Conservation (phyloP, 2,113 vertebrate species). For the Nothobranchius furzeri region DNA sequence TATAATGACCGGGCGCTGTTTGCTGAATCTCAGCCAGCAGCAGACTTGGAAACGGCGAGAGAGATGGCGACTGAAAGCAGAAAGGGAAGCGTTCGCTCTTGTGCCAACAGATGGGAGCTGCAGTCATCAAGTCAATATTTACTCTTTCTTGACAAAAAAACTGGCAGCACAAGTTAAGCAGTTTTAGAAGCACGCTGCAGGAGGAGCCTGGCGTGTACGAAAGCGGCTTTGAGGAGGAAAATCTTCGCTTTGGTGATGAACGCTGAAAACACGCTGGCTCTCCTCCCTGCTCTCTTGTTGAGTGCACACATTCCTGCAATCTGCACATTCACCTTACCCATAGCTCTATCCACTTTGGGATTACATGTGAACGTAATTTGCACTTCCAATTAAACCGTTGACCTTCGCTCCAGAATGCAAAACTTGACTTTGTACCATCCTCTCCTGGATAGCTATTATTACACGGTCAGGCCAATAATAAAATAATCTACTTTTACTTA, state of each 20-base stretch:
- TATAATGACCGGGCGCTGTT: constrained; percentile 55
- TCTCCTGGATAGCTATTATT: constrained; percentile 77
- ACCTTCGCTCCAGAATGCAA: constrained; percentile 86
- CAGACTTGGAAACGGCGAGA: background rate
- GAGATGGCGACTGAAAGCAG: constrained; percentile 6
- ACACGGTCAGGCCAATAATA: constrained; percentile 41
- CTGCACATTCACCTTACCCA: constrained; percentile 59
- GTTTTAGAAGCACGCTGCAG: constrained; percentile 26
- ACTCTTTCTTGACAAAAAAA: constrained; percentile 52
- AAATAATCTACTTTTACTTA: constrained; percentile 34
- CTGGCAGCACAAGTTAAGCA: constrained; percentile 41
- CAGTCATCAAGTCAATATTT: constrained; percentile 67
- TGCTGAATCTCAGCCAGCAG: constrained; percentile 40
- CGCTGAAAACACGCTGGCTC: constrained; percentile 59
- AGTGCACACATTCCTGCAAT: constrained; percentile 44
- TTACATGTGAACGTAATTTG: constrained; percentile 89
- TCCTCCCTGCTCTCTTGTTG: constrained; percentile 30
- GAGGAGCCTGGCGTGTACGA: constrained; percentile 38
- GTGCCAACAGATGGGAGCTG: constrained; percentile 57
- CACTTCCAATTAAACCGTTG: constrained; percentile 94
- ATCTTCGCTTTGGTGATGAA: constrained; percentile 35
- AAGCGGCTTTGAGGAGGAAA: constrained; percentile 32
- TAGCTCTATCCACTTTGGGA: constrained; percentile 83
- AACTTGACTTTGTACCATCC: constrained; percentile 79
- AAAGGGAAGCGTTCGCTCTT: constrained; percentile 33